phyloP scores from a whole-genome alignment of 2,113 vertebrate species.

The Okapia johnstoni region DNA sequence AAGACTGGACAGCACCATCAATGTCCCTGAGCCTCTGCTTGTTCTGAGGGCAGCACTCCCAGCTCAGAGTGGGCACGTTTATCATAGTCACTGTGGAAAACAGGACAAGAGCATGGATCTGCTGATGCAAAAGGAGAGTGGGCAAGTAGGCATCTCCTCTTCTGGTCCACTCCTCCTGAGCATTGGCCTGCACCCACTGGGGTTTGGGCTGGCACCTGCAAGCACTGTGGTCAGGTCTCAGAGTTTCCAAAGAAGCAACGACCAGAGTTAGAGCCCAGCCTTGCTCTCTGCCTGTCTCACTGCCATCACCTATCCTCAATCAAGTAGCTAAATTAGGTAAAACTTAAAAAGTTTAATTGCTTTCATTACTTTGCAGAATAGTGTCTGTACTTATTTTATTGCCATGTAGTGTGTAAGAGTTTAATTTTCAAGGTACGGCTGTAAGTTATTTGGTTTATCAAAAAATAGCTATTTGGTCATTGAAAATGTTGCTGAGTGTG shows the following conservation, averaged over 20 bases:
- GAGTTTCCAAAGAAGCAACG: neutral
- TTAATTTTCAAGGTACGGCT: neutral
- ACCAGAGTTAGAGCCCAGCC: neutral
- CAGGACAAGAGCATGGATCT: neutral
- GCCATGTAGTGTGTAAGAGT: neutral
- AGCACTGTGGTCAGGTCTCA: neutral
- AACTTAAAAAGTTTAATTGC: neutral
- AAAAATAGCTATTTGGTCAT: neutral
- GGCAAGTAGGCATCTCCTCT: neutral
- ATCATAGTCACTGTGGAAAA: neutral
- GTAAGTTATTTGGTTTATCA: neutral
- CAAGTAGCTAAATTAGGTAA: neutral
- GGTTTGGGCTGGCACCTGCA: neutral
- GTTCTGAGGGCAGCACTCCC: neutral
- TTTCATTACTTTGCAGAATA: neutral
- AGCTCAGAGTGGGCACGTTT: neutral
- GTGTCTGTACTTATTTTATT: neutral
- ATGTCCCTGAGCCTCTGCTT: neutral
- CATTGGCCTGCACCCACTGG: neutral
- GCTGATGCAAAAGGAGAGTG: neutral
- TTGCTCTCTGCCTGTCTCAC: neutral
- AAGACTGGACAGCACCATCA: neutral
- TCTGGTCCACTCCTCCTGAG: neutral
- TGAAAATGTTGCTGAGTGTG: neutral
- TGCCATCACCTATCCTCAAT: neutral